Percentiles rank a stretch among this genome's conserved stretches.
Evolutionary conservation across 92 coral and sea anemone species (phyloP).

Genomic region (Porites cylindrica): DNA sequence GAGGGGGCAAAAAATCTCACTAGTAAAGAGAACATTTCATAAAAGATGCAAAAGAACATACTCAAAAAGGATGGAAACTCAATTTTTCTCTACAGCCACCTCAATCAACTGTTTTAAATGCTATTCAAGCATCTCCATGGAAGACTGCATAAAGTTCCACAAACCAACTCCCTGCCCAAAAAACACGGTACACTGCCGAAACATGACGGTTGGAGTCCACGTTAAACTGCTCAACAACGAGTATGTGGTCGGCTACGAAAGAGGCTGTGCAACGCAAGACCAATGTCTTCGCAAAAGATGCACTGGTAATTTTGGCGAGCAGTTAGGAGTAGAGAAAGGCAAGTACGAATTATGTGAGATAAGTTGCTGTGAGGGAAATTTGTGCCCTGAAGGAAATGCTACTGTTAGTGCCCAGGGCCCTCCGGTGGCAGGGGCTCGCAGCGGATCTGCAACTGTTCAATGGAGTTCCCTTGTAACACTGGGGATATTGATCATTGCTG

Average conservation of each 20-base stretch:
- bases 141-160: slow-evolving; percentile 49
- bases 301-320: slow-evolving; percentile 49
- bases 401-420: background rate
- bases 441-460: slow-evolving; percentile 16
- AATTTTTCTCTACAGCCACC: slow-evolving; percentile 24
- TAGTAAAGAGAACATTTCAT: too few species aligned
- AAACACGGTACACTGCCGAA: slow-evolving; percentile 55
- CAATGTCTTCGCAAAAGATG: slow-evolving; percentile 59
- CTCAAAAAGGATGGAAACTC: background rate
- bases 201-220: slow-evolving; percentile 66
- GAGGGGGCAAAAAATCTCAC: too few species aligned
- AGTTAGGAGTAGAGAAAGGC: slow-evolving; percentile 4
- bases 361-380: slow-evolving; percentile 60
- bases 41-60: too few species aligned
- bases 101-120: slow-evolving; percentile 74
- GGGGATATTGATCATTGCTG: background rate
- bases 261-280: slow-evolving; percentile 56
- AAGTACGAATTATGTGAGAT: slow-evolving; percentile 45
- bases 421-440: slow-evolving; percentile 69
- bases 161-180: slow-evolving; percentile 25
- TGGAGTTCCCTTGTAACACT: background rate
- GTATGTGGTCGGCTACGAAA: slow-evolving; percentile 35
- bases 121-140: slow-evolving; percentile 62
- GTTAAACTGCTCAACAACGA: slow-evolving; percentile 26
- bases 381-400: slow-evolving; percentile 60